Evolutionary conservation across 2,888 invertebrate species (phyloP).

Genomic region (Belgica antarctica): DNA sequence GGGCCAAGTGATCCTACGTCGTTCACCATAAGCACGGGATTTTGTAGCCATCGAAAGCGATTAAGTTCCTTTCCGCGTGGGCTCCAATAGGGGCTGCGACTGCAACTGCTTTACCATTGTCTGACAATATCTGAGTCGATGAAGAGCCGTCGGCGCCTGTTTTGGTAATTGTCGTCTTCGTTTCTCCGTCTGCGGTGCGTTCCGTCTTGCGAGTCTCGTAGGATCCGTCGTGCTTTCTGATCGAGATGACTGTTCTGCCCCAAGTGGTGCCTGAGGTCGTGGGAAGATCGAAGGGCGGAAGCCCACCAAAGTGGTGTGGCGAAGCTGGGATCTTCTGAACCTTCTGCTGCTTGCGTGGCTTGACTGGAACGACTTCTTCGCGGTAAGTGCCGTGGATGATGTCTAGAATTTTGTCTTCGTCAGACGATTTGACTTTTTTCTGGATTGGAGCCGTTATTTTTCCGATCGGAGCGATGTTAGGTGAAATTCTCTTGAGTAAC

Average conservation of each 20-base stretch:
- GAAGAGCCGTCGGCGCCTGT: constrained; percentile 48
- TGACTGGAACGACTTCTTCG: constrained; percentile 46
- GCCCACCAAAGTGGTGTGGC: constrained; percentile 50
- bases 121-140: constrained; percentile 20
- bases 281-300: constrained; percentile 12
- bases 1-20: neutral
- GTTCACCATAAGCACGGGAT: constrained; percentile 35
- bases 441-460: neutral
- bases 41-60: constrained; percentile 21
- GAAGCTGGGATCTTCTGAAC: constrained; percentile 46
- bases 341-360: constrained; percentile 48
- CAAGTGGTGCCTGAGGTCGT: constrained; percentile 51
- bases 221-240: constrained; percentile 60
- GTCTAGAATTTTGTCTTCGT: constrained; percentile 54
- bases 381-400: constrained; percentile 53
- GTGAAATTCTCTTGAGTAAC: constrained; percentile 52
- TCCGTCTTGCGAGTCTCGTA: constrained; percentile 60
- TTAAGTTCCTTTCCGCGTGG: constrained; percentile 23
- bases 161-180: constrained; percentile 60
- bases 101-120: neutral
- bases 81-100: neutral
- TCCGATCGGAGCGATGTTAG: constrained; percentile 46
- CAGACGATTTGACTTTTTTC: constrained; percentile 49
- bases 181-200: constrained; percentile 61
- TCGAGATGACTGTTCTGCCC: constrained; percentile 58